Conservation (phyloP, 2,888 invertebrate genomes). For the Cheilosia urbana region DNA sequence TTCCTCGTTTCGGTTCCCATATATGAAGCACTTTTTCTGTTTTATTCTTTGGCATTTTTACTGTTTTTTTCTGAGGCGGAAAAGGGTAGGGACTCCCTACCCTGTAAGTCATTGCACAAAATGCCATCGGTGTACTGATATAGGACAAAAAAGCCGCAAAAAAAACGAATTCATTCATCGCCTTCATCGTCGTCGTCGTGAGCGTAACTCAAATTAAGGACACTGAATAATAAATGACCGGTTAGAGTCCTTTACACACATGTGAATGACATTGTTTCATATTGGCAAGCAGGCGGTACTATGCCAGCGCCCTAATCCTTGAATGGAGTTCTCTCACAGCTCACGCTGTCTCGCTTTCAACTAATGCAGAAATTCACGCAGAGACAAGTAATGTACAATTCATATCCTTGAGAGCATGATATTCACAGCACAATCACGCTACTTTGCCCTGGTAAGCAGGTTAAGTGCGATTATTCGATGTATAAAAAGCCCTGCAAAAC, state of each 20-base stretch:
- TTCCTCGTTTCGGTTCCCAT: slow-evolving; percentile 47
- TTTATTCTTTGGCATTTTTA: slow-evolving; percentile 10
- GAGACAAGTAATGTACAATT: slow-evolving; percentile 31
- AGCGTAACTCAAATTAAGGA: slow-evolving; percentile 65
- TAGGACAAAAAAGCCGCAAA: not conserved
- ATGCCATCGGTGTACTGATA: not conserved
- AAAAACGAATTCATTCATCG: slow-evolving; percentile 36
- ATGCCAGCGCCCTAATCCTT: slow-evolving; percentile 37
- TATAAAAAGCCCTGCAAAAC: slow-evolving; percentile 18
- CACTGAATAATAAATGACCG: slow-evolving; percentile 73
- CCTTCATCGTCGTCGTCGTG: slow-evolving; percentile 37
- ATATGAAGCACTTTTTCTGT: slow-evolving; percentile 2
- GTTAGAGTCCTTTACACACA: slow-evolving; percentile 48
- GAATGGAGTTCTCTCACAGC: not conserved
- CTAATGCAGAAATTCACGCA: slow-evolving; percentile 8
- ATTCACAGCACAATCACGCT: slow-evolving; percentile 1
- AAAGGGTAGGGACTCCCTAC: not conserved
- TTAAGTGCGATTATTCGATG: slow-evolving; percentile 58
- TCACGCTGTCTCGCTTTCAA: slow-evolving; percentile 7
- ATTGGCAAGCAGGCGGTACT: slow-evolving; percentile 21
- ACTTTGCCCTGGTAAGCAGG: slow-evolving; percentile 41
- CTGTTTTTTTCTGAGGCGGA: slow-evolving; percentile 10
- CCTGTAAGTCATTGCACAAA: not conserved
- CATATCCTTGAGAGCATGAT: slow-evolving; percentile 7
- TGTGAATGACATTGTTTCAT: slow-evolving; percentile 58